Evolutionary conservation across 2,113 vertebrate species (phyloP).

Genomic region (Campylomormyrus numenius): DNA sequence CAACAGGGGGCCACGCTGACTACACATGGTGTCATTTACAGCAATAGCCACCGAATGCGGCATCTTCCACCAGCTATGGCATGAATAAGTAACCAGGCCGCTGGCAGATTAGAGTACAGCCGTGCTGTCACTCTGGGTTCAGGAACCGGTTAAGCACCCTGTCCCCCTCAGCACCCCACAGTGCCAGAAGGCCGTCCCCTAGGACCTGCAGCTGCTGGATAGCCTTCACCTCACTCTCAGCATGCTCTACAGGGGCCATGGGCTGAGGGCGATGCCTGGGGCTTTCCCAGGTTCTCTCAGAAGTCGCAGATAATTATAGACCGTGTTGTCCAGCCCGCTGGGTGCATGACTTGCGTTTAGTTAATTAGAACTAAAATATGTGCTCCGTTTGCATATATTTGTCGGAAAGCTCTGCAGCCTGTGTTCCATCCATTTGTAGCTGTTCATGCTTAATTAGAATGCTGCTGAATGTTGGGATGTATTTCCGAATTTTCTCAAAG

Average conservation of each 20-base stretch:
- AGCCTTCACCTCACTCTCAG: background rate
- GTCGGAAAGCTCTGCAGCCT: background rate
- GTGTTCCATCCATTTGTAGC: slow-evolving; percentile 1
- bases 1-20: background rate
- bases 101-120: background rate
- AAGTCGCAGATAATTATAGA: background rate
- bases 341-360: background rate
- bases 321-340: background rate
- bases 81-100: background rate
- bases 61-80: background rate
- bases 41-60: background rate
- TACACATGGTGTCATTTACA: background rate
- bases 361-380: slow-evolving; percentile 1
- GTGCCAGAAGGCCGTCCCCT: background rate
- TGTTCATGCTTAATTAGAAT: background rate
- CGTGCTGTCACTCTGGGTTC: background rate
- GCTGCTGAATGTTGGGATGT: background rate
- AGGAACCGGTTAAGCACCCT: background rate
- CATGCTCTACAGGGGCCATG: background rate
- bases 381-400: background rate
- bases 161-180: background rate
- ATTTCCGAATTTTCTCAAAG: background rate
- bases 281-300: background rate
- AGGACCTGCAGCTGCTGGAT: background rate
- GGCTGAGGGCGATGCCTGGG: background rate